Conservation (phyloP, 2,888 invertebrate species). For the Eupsilia transversa region DNA sequence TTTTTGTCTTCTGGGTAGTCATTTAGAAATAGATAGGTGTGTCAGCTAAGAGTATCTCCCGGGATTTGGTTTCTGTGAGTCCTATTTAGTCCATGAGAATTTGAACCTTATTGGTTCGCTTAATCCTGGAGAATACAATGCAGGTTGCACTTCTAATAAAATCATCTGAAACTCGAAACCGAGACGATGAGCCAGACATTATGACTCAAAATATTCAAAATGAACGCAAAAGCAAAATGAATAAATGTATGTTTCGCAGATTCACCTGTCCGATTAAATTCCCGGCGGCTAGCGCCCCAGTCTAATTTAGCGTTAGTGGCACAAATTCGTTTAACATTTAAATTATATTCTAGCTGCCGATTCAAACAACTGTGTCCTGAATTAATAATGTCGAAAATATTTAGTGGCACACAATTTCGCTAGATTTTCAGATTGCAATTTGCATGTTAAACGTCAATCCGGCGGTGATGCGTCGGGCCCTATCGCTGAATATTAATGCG, state of each 20-base stretch:
- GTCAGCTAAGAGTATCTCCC: constrained; percentile 9
- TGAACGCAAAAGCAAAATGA: constrained; percentile 65
- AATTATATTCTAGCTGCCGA: constrained; percentile 88
- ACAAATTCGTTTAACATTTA: constrained; percentile 89
- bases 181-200: constrained; percentile 45
- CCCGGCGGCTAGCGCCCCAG: constrained; percentile 77
- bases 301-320: constrained; percentile 86
- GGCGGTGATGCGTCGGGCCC: constrained; percentile 87
- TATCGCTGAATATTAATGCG: constrained; percentile 90
- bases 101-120: constrained; percentile 10
- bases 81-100: constrained; percentile 2
- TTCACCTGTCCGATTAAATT: constrained; percentile 84
- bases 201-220: constrained; percentile 49
- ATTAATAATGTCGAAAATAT: constrained; percentile 89
- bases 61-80: constrained; percentile 4
- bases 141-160: constrained; percentile 9
- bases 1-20: constrained; percentile 35
- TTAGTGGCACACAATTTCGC: constrained; percentile 88
- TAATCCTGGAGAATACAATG: background rate
- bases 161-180: constrained; percentile 20
- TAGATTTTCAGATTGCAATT: constrained; percentile 90
- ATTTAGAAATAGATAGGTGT: constrained; percentile 39
- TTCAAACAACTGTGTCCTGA: constrained; percentile 87
- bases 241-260: constrained; percentile 72
- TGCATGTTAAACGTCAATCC: constrained; percentile 90